Evolutionary conservation across 2,888 invertebrate species (phyloP).

Genomic region (Latrodectus elegans): DNA sequence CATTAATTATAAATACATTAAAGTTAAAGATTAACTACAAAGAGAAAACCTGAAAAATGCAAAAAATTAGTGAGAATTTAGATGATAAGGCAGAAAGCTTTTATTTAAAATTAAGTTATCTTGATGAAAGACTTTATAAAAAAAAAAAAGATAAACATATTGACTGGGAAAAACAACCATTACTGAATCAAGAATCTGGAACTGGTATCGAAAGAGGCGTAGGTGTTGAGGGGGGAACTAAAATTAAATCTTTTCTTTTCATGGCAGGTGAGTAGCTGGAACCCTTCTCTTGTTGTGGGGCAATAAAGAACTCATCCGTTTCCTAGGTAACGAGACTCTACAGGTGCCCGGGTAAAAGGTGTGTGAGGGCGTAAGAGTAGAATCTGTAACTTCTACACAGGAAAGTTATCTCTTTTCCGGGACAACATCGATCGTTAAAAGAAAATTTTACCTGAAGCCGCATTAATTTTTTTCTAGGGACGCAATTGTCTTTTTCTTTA

Average conservation of each 20-base stretch:
- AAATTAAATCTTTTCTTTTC: conserved; percentile 53
- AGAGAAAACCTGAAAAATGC: no score
- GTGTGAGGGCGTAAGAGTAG: conserved; percentile 76
- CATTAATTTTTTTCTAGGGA: conserved; percentile 76
- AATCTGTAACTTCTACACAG: conserved; percentile 74
- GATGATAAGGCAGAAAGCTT: no score
- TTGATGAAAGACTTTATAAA: no score
- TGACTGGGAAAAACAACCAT: no score
- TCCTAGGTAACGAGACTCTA: conserved; percentile 46
- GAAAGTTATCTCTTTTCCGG: conserved; percentile 74
- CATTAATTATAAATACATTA: no score
- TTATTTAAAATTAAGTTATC: no score
- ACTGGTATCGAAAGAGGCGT: background rate
- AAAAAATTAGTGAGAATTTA: background rate
- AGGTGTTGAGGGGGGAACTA: conserved; percentile 4
- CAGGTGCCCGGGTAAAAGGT: conserved; percentile 57
- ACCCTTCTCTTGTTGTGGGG: conserved; percentile 34
- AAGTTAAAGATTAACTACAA: no score
- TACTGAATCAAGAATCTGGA: background rate
- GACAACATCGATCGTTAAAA: conserved; percentile 63
- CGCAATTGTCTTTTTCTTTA: conserved; percentile 74
- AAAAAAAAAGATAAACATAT: no score
- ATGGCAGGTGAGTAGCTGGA: conserved; percentile 34
- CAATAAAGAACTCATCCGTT: conserved; percentile 46
- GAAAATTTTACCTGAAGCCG: conserved; percentile 17